Evolutionary conservation across 1,140 invertebrate genomes (phyloP), one percentile per base, ranked within the genome.

Genomic region (Pseudachorutes palmiensis): DNA sequence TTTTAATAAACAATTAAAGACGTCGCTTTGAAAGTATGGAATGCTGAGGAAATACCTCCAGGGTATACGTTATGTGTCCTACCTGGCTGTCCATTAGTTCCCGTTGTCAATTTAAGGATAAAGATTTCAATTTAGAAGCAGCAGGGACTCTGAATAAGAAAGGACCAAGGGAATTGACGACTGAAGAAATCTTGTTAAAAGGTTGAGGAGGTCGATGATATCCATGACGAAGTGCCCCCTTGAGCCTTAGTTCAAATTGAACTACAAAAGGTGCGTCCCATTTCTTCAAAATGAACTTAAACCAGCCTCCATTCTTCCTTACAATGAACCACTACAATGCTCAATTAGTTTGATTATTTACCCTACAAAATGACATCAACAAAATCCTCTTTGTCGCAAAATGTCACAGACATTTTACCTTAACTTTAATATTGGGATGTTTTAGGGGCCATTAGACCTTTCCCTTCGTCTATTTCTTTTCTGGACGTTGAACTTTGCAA

Each of bases 41-140:
- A n/a, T n/a, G n/a, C n/a, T n/a, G n/a, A n/a, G n/a, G n/a, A n/a
- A n/a, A n/a, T n/a, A n/a, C n/a, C n/a, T n/a, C n/a, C n/a, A n/a
- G n/a, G n/a, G n/a, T n/a, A n/a, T n/a, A n/a, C n/a, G n/a, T n/a
- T n/a, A n/a, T n/a, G n/a, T 62, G 41, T 64, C 5, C 29, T 36
- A 2, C 33, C 26, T 61, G 14, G 1, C 60, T 62, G 60, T 28
- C 64, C 66, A 71, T 71, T 71, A 66, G 70, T 68, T 69, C 67
- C 70, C 67, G 57, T 66, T 71, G 70, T 71, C 70, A 69, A 71
- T 66, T 66, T 68, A 62, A 64, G 67, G 64, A 71, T 63, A 69
- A 68, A 71, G 64, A 71, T 69, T 55, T 71, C 67, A 71, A 69
- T 71, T 69, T 66, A 69, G 66, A 71, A 69, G 65, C 70, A 71